These are phyloP conservation scores for Syngnathus floridae DNA, from an alignment of 2,113 vertebrate species.

Conservation along the genomic window DNA sequence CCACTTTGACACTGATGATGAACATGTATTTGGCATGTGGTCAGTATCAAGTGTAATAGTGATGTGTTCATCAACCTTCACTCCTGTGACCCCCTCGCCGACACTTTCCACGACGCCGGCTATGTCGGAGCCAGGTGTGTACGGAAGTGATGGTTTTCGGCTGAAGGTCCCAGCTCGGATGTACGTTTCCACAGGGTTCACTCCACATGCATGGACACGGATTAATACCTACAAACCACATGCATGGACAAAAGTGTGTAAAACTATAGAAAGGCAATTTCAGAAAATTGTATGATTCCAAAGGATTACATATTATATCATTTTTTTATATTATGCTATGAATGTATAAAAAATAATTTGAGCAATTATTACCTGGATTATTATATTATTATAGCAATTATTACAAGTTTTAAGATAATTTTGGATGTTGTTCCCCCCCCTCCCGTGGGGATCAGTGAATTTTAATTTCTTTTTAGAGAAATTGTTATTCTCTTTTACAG, in stretches of 20 bases:
- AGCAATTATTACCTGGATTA: no score
- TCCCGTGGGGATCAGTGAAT: no score
- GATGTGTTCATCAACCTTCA: conserved; percentile 69
- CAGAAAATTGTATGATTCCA: no score
- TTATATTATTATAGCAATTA: no score
- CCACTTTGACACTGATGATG: background rate
- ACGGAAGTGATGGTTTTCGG: conserved; percentile 76
- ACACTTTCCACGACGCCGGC: conserved; percentile 77
- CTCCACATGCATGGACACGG: conserved; percentile 80
- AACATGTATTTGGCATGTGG: background rate
- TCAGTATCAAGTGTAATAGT: background rate
- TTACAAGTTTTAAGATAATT: no score
- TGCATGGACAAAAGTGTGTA: background rate
- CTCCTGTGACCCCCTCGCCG: conserved; percentile 69
- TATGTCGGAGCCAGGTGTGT: conserved; percentile 82
- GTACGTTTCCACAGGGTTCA: conserved; percentile 92
- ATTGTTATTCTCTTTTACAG: no score
- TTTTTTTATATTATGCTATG: no score
- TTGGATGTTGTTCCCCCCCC: no score
- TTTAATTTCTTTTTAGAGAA: no score
- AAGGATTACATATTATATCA: no score
- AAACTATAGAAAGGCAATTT: background rate
- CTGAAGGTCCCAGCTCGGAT: conserved; percentile 76
- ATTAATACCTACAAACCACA: conserved; percentile 78
- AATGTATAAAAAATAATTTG: no score